These are phyloP conservation scores for Phoenicopterus ruber DNA, from an alignment of 2,113 vertebrate species.

Conservation along the genomic window DNA sequence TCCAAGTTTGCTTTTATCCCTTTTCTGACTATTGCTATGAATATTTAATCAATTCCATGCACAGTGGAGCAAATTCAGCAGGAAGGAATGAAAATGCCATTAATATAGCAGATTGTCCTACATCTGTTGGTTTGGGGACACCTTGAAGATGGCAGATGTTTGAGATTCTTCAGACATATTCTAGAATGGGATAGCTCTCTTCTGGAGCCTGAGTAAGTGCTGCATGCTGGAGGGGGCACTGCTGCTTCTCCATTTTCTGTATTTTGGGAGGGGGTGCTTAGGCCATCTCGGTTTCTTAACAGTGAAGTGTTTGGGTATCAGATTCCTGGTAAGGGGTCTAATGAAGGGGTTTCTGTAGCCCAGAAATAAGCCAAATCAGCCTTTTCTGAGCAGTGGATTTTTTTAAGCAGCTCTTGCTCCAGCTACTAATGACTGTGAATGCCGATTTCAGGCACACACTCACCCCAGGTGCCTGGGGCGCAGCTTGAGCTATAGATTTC, in stretches of 20 bases:
- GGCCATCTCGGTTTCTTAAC: background rate
- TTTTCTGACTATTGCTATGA: constrained; percentile 40
- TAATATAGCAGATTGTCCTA: constrained; percentile 12
- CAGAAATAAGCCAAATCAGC: background rate
- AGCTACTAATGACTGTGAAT: background rate
- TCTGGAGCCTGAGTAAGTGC: background rate
- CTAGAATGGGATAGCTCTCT: background rate
- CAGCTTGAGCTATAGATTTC: background rate
- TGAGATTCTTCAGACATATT: background rate
- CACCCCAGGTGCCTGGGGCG: background rate
- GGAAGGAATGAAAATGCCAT: constrained; percentile 17
- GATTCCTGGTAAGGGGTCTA: background rate
- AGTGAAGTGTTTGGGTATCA: background rate
- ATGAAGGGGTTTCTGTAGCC: background rate
- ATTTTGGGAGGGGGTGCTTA: background rate
- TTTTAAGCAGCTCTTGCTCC: background rate
- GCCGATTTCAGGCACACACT: background rate
- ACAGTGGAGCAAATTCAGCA: constrained; percentile 14
- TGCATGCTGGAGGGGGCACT: background rate
- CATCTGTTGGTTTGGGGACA: constrained; percentile 12
- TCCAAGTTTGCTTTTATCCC: constrained; percentile 62
- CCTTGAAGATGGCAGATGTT: constrained; percentile 9
- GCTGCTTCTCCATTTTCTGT: background rate
- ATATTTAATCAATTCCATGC: constrained; percentile 46
- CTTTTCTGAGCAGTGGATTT: background rate